Percentiles rank a stretch among this genome's conserved stretches.
These are phyloP conservation scores for Chlorodrepanis virens DNA, from an alignment of 2,113 vertebrate genomes.

Conservation along the genomic window DNA sequence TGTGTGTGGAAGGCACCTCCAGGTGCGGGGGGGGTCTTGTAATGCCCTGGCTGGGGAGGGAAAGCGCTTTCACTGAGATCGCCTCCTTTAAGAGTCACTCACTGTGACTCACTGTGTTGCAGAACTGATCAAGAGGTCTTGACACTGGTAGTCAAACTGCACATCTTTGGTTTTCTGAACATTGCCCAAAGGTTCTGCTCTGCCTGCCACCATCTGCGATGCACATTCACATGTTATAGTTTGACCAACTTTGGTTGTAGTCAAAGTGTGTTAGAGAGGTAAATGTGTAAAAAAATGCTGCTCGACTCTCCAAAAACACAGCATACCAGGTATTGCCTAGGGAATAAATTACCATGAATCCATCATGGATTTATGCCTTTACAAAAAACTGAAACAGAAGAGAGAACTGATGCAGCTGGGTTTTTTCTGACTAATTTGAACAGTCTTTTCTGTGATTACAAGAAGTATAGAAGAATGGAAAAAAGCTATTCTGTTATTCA, in stretches of 20 bases:
- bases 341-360: not conserved
- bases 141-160: not conserved
- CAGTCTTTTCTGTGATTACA: not conserved
- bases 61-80: not conserved
- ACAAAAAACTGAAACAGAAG: not conserved
- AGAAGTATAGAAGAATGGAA: not conserved
- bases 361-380: not conserved
- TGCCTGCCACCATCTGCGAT: not conserved
- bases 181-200: not conserved
- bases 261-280: not conserved
- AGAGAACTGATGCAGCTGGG: not conserved
- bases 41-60: not conserved
- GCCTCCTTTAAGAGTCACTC: not conserved
- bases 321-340: not conserved
- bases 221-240: accelerated
- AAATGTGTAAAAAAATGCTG: not conserved
- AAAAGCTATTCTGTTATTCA: not conserved
- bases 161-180: accelerated
- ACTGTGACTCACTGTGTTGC: accelerated
- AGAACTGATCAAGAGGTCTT: not conserved
- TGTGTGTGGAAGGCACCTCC: accelerated
- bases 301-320: not conserved
- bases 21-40: too few species aligned
- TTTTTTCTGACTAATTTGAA: not conserved
- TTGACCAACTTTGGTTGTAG: not conserved